Percentiles rank a stretch among this genome's conserved stretches.
Conservation (phyloP, 2,797 vertebrate genomes). For the Denticeps clupeoides region DNA sequence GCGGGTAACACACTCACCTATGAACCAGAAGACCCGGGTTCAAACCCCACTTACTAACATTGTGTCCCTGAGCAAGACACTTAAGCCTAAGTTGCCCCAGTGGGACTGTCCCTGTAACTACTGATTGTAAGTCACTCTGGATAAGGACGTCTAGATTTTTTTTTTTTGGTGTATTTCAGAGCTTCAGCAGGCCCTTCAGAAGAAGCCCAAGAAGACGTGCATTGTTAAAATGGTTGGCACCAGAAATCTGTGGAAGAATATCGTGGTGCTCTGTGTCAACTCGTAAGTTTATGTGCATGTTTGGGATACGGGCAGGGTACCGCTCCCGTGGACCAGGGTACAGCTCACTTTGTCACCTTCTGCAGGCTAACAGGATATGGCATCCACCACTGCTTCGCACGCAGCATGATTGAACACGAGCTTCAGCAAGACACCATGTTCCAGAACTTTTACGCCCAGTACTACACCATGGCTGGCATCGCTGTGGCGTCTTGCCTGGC, state of each 20-base stretch:
- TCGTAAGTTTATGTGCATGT: constrained; percentile 68
- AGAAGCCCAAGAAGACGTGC: constrained; percentile 82
- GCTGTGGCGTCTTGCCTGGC: constrained; percentile 82
- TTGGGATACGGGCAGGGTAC: not conserved
- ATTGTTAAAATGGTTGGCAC: constrained; percentile 90
- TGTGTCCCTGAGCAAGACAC: no score
- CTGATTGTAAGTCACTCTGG: no score
- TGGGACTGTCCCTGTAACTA: no score
- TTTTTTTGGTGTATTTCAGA: constrained; percentile 57
- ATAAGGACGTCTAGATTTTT: not conserved
- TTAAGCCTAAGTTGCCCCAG: no score
- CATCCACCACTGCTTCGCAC: constrained; percentile 94
- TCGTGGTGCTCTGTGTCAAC: constrained; percentile 92
- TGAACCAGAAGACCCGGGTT: no score
- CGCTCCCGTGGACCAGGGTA: not conserved
- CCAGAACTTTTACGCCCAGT: constrained; percentile 85
- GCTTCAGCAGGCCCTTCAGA: constrained; percentile 72
- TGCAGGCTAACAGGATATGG: constrained; percentile 84
- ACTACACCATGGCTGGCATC: constrained; percentile 87
- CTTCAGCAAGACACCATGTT: constrained; percentile 68
- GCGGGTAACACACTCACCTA: no score
- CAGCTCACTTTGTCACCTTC: constrained; percentile 14
- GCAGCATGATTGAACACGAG: constrained; percentile 84
- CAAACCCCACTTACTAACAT: no score
- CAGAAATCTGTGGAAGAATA: constrained; percentile 95